These are phyloP conservation scores for Sminthurinus signatus DNA, from an alignment of 1,140 invertebrate genomes.

Conservation along the genomic window DNA sequence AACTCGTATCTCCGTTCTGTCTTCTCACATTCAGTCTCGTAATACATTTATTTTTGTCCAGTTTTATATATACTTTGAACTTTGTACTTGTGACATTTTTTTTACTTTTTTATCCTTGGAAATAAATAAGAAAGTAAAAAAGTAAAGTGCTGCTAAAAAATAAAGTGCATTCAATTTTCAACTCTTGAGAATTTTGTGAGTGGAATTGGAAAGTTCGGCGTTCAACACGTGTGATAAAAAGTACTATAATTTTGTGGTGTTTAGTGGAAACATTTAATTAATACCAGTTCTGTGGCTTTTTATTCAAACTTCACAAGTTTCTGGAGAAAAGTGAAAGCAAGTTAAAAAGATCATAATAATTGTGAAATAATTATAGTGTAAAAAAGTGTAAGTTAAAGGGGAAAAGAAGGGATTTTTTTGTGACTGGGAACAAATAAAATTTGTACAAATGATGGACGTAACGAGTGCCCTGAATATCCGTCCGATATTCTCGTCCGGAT, in stretches of 20 bases:
- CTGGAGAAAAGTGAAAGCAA: too few relatives aligned
- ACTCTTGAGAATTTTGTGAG: background rate
- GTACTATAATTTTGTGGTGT: too few relatives aligned
- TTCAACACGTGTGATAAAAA: too few relatives aligned
- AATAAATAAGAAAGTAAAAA: background rate
- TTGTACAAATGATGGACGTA: constrained; percentile 40
- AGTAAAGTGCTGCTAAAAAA: background rate
- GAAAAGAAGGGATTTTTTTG: too few relatives aligned
- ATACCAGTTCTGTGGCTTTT: too few relatives aligned
- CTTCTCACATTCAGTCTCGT: background rate
- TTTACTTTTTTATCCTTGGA: background rate
- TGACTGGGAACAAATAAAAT: background rate
- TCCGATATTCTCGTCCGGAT: constrained; percentile 44
- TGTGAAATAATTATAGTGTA: background rate
- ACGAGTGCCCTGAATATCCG: constrained; percentile 43
- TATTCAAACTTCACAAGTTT: too few relatives aligned
- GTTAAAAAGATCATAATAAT: background rate
- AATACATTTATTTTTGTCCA: background rate
- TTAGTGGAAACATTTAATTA: too few relatives aligned
- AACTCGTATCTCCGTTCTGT: background rate
- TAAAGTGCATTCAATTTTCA: background rate
- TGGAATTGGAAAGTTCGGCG: too few relatives aligned
- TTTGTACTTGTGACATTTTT: background rate
- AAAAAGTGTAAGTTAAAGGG: too few relatives aligned
- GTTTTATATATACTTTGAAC: background rate